Evolutionary conservation across 2,113 vertebrate genomes (phyloP).

Genomic region (Poeciliopsis retropinna): DNA sequence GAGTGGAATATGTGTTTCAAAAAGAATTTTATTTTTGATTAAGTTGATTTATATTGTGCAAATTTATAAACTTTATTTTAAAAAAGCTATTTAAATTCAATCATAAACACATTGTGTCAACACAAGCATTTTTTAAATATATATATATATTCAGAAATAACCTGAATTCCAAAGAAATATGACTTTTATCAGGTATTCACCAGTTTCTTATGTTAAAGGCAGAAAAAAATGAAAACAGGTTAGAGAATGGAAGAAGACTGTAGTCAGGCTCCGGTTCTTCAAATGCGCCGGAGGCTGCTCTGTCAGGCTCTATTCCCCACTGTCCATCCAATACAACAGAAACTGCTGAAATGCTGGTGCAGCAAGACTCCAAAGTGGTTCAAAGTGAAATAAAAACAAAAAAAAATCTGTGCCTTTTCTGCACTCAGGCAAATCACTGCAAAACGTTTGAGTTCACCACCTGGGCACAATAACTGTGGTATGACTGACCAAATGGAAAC

Average conservation of each 20-base stretch:
- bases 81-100: background rate
- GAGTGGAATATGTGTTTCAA: background rate
- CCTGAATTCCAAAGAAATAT: background rate
- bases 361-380: slow-evolving; percentile 60
- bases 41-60: no score
- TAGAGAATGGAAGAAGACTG: slow-evolving; percentile 49
- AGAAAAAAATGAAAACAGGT: slow-evolving; percentile 9
- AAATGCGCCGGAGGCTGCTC: slow-evolving; percentile 55
- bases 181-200: background rate
- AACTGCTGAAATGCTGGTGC: slow-evolving; percentile 54
- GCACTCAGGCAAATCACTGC: background rate
- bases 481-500: background rate
- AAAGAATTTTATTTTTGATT: background rate
- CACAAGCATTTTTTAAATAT: no score
- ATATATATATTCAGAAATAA: no score
- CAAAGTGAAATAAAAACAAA: slow-evolving; percentile 39
- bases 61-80: no score
- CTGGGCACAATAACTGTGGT: background rate
- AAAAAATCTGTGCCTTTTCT: slow-evolving; percentile 14
- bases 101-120: no score
- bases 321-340: slow-evolving; percentile 47
- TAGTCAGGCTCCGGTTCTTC: slow-evolving; percentile 53
- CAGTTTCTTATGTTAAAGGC: background rate
- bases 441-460: background rate
- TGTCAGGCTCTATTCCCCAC: slow-evolving; percentile 66